Base-by-base conservation (phyloP, 1,140 invertebrate genomes). In the Idris sp. region DNA sequence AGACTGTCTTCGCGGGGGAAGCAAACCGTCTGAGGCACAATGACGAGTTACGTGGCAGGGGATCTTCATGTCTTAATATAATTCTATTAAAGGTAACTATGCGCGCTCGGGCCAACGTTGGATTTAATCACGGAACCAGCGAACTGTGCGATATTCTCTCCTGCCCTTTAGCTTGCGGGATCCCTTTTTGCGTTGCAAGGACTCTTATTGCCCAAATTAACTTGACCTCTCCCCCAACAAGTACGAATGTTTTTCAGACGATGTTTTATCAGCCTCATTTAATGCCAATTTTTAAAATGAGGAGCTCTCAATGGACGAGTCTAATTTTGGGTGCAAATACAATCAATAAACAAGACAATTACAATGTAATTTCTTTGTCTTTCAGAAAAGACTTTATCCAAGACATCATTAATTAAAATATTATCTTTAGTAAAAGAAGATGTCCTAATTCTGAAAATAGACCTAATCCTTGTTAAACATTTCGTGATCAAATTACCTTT, bases 41-140 rank as follows among this genome's bases (percentile, higher is more conserved):
- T 71, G 53, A 75, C 65, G 43, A 75, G 69, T 76, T 73, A 68
- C 61, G 51, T 43, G 65, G 69, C 58, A 68, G 44, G 69, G 72
- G 61, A 71, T 77, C 75, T 74, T 78, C 77, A 78, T 79, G 81
- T 87, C 83, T 86, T 85, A 80, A 81, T 85, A 84, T 86, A 86
- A 88, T 88, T 88, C 83, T 85, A 87, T 87, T 86, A 86, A 82
- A 84, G 81, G 83, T 86, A 86, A 86, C 85, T 86, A 86, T 81
- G 83, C 83, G 79, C 79, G 80, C 78, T 77, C 76, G 78, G 81
- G 74, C 71, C 81, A 74, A 79, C 81, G 79, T 84, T 83, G 83
- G 76, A 87, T 87, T 87, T 87, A 86, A 87, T 87, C 84, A 84
- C 79, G 81, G 59, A 83, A 56, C 79, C 80, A 81, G 80, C 79